These are phyloP conservation scores for Erpobdella octoculata DNA, from an alignment of 2,888 invertebrate species.

Conservation along the genomic window DNA sequence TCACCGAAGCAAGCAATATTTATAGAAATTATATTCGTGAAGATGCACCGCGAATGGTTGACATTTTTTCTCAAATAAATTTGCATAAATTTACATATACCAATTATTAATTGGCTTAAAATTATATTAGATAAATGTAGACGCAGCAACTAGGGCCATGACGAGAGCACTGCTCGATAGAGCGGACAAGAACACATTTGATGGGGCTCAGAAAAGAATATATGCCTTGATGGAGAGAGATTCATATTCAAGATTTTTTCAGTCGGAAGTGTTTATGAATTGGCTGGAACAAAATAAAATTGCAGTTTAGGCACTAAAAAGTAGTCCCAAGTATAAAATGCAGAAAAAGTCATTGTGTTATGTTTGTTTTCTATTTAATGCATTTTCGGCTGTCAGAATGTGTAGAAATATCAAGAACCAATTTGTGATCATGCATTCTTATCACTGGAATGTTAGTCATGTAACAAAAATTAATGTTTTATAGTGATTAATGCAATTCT, in stretches of 20 bases:
- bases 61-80: conserved; percentile 4
- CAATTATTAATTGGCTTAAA: not conserved
- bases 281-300: conserved; percentile 24
- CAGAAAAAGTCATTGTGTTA: too few relatives aligned
- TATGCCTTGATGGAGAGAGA: conserved; percentile 58
- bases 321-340: too few relatives aligned
- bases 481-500: too few relatives aligned
- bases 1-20: conserved; percentile 54
- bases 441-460: too few relatives aligned
- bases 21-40: conserved; percentile 56
- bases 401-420: too few relatives aligned
- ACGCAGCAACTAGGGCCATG: conserved; percentile 53
- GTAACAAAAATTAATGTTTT: too few relatives aligned
- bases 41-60: conserved; percentile 57
- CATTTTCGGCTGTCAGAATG: too few relatives aligned
- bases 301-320: too few relatives aligned
- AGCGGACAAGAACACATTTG: conserved; percentile 55
- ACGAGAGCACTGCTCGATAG: conserved; percentile 48
- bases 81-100: not conserved
- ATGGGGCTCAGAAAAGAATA: conserved; percentile 56
- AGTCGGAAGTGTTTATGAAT: conserved; percentile 53
- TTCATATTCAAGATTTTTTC: conserved; percentile 57
- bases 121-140: conserved; percentile 58
- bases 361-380: too few relatives aligned
- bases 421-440: too few relatives aligned